These are phyloP conservation scores for Oreochromis aureus DNA, from an alignment of 2,113 vertebrate species.

Conservation along the genomic window DNA sequence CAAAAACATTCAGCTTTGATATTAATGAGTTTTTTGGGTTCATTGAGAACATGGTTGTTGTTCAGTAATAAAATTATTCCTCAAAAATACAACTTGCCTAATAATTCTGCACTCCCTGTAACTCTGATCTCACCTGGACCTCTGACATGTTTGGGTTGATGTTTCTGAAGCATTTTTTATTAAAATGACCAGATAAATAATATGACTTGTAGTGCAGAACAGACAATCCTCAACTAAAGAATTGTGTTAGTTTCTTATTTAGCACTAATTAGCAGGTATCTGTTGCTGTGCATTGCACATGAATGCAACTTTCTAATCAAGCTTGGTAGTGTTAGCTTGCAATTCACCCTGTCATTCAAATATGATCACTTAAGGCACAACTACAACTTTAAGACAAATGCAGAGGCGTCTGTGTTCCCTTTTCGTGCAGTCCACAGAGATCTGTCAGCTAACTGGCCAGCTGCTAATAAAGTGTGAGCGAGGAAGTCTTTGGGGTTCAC, in stretches of 20 bases:
- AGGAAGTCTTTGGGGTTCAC: not conserved
- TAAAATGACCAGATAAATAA: not conserved
- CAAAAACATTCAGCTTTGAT: too few species aligned
- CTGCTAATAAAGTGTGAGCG: not conserved
- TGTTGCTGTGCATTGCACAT: not conserved
- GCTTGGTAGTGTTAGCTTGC: accelerated
- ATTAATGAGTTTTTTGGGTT: too few species aligned
- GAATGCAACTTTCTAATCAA: not conserved
- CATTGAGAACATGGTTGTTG: too few species aligned
- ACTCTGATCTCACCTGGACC: not conserved
- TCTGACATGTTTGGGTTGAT: not conserved
- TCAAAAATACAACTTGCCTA: too few species aligned
- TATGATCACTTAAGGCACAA: not conserved
- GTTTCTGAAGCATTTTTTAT: not conserved
- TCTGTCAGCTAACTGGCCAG: not conserved
- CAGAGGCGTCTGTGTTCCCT: not conserved
- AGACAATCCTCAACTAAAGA: not conserved
- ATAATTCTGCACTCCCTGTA: too few species aligned
- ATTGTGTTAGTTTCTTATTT: not conserved
- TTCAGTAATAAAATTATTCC: too few species aligned
- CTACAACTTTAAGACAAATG: not conserved
- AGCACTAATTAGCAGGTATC: not conserved
- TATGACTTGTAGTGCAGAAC: not conserved
- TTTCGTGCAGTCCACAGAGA: not conserved
- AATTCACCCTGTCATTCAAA: not conserved